A percentile compares a stretch with the other conserved stretches of the same genome.
These are phyloP conservation scores for Betta splendens DNA, from an alignment of 2,797 vertebrate genomes.

Conservation along the genomic window DNA sequence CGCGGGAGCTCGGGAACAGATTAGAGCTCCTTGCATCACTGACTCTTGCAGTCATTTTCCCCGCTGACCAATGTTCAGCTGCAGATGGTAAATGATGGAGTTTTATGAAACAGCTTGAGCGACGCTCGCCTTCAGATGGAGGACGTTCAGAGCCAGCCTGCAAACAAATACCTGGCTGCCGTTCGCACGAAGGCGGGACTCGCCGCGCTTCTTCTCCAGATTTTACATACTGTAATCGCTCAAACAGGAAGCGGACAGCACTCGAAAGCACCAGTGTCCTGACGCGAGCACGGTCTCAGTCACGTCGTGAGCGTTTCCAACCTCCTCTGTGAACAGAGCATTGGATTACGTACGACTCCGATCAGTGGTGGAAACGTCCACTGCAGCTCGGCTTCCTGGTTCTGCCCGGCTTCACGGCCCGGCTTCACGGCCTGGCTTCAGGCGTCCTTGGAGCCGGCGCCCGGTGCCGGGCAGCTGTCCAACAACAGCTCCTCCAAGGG, in stretches of 20 bases:
- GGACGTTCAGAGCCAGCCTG: slow-evolving; percentile 40
- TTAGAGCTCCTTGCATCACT: slow-evolving; percentile 82
- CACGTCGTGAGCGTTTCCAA: slow-evolving; percentile 63
- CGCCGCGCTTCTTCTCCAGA: slow-evolving; percentile 17
- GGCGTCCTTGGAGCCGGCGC: too few species aligned
- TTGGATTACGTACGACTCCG: slow-evolving; percentile 55
- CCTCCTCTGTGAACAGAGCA: slow-evolving; percentile 56
- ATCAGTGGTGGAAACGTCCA: too few species aligned
- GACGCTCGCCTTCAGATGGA: slow-evolving; percentile 53
- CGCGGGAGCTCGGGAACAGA: slow-evolving; percentile 74
- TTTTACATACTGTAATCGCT: too few species aligned
- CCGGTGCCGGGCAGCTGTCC: too few species aligned
- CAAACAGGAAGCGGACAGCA: too few species aligned
- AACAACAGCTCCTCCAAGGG: too few species aligned
- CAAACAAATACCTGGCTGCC: slow-evolving; percentile 30
- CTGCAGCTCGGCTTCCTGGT: too few species aligned
- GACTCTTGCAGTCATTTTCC: slow-evolving; percentile 78
- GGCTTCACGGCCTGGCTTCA: too few species aligned
- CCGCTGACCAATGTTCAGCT: slow-evolving; percentile 78
- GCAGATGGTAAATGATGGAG: slow-evolving; percentile 78
- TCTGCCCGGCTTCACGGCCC: too few species aligned
- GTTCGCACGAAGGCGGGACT: slow-evolving; percentile 25
- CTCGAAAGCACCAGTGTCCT: too few species aligned
- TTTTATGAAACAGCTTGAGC: slow-evolving; percentile 69
- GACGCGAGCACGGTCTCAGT: too few species aligned